Base-by-base conservation (phyloP, 2,888 invertebrate species). In the Vanessa cardui region DNA sequence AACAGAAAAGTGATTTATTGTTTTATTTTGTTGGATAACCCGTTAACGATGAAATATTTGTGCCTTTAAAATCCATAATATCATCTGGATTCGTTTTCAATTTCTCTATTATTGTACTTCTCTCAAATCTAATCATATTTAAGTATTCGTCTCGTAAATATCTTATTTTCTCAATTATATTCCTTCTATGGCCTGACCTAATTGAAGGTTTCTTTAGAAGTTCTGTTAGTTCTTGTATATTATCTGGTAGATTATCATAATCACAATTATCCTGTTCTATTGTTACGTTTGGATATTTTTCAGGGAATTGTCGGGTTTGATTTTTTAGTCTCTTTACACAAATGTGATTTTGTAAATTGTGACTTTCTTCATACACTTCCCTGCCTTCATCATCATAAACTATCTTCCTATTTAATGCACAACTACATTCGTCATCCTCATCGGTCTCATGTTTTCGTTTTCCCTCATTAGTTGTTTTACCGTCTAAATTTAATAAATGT, bases 371-470 rank as follows among this genome's bases (percentile, higher is more conserved):
- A 7, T 73, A 68, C 50, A 83, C 81, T 39, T 80, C 76, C 31
- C 82, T 74, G 1, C 92, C 92, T 8, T 89, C 81, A 44, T 92
- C 92, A 74, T 88, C 86, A 81, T 88, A 92, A 8, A 90, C 74
- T 62, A 88, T 87, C 76, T 89, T 92, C 70, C 80, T 89, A 47
- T 87, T 89, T 0, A 74, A 68, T 62, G 71, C 72, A 74, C 90
- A 91, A 2, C 74, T 73, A 72, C 91, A 92, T 64, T 80, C n/a
- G n/a, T 49, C 4, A 15, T 59, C 33, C 39, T 78, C 18, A 46
- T 52, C 18, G 12, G 9, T n/a, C 45, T 75, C 52, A 21, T 62
- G 39, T 47, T 65, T 60, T 21, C 50, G 69, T 26, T 76, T 73
- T 20, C 75, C 69, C 15, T 33, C 70, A 31, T 71, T 71, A 8